Evolutionary conservation across 2,888 invertebrate genomes (phyloP).

Genomic region (Magallana nippona): DNA sequence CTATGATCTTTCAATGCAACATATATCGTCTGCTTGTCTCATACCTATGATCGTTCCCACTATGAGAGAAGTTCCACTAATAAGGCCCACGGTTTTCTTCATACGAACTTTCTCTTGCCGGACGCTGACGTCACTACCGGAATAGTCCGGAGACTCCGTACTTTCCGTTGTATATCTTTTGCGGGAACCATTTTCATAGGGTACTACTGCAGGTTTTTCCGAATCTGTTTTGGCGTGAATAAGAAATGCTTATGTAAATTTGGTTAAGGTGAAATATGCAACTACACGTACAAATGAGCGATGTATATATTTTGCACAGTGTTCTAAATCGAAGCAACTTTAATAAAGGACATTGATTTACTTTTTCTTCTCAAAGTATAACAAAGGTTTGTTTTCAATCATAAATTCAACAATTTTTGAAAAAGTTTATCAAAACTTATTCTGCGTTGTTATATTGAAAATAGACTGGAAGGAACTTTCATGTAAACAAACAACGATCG

Average conservation of each 20-base stretch:
- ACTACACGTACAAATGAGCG: no score
- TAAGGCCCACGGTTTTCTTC: conserved; percentile 87
- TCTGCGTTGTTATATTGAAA: no score
- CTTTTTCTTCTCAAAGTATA: no score
- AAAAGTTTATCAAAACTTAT: no score
- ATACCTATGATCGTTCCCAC: conserved; percentile 93
- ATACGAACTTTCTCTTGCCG: conserved; percentile 53
- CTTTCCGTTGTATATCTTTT: not conserved
- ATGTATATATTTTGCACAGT: no score
- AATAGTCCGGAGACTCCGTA: not conserved
- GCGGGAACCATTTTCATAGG: not conserved
- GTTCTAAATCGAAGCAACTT: no score
- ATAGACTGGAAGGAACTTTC: no score
- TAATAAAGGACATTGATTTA: no score
- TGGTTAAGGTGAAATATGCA: no score
- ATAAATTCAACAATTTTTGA: no score
- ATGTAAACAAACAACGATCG: no score
- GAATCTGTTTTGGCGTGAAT: not conserved
- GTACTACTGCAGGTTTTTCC: not conserved
- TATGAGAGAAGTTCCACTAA: conserved; percentile 90
- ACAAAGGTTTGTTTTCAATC: no score
- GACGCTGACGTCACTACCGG: conserved; percentile 39
- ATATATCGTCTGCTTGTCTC: conserved; percentile 22
- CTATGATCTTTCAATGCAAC: not conserved
- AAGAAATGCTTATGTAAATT: not conserved